These are phyloP conservation scores for Cinara cedri DNA, from an alignment of 2,888 invertebrate species.

Conservation along the genomic window DNA sequence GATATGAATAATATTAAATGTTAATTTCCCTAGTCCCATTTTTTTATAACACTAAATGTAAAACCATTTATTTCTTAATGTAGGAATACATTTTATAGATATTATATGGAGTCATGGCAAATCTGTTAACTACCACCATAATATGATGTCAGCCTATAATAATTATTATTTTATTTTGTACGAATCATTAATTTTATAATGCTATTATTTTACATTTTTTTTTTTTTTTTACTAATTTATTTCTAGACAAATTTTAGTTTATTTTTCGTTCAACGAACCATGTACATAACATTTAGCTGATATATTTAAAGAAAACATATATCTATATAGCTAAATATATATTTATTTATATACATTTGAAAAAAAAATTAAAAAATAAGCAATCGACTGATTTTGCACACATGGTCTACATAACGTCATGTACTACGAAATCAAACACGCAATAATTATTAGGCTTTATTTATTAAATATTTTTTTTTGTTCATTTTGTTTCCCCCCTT, in stretches of 20 bases:
- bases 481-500: background rate
- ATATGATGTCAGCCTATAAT: constrained; percentile 11
- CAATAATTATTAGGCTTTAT: background rate
- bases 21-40: constrained; percentile 19
- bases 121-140: constrained; percentile 13
- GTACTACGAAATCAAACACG: background rate
- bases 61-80: constrained; percentile 17
- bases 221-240: constrained; percentile 41
- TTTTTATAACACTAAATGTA: constrained; percentile 13
- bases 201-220: background rate
- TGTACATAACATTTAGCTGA: constrained; percentile 38
- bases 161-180: constrained; percentile 13
- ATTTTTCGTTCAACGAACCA: constrained; percentile 21
- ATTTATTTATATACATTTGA: too few relatives aligned
- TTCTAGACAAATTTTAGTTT: constrained; percentile 35
- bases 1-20: constrained; percentile 20
- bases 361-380: constrained; percentile 12
- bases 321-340: too few relatives aligned
- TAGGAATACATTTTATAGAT: background rate
- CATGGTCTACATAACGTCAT: too few relatives aligned
- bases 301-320: background rate
- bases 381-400: constrained; percentile 46
- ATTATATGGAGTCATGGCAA: constrained; percentile 2
- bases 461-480: background rate
- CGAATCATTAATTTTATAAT: constrained; percentile 17